Conservation (phyloP, 2,113 vertebrate genomes). For the Salminus brasiliensis region DNA sequence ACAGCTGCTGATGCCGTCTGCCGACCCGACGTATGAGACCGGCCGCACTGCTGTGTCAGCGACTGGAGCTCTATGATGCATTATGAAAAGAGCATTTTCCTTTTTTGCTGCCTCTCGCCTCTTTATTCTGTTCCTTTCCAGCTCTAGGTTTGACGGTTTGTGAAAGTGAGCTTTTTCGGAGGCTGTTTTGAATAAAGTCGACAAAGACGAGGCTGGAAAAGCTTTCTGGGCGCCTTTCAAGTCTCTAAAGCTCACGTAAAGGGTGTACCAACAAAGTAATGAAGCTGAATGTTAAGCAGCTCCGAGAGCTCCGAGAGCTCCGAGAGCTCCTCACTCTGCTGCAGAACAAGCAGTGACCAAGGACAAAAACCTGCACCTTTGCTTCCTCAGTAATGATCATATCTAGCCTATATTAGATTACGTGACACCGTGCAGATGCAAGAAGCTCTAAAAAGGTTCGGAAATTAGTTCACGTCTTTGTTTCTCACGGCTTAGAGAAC, state of each 20-base stretch:
- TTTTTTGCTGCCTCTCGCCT: not conserved
- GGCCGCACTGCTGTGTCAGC: not conserved
- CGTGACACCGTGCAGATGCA: not conserved
- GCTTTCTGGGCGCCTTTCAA: slow-evolving; percentile 5
- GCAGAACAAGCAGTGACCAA: not conserved
- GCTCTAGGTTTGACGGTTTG: not conserved
- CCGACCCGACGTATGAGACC: not conserved
- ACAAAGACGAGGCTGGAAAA: not conserved
- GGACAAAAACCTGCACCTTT: not conserved
- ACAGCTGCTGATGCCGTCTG: not conserved
- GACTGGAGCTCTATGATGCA: not conserved
- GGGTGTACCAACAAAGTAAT: not conserved
- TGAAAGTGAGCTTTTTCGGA: not conserved
- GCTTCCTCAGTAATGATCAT: not conserved
- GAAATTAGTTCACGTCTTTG: not conserved
- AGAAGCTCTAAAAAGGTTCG: not conserved
- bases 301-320: not conserved
- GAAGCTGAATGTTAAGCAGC: not conserved
- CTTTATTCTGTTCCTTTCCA: not conserved
- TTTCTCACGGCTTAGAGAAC: not conserved
- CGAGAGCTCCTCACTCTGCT: not conserved
- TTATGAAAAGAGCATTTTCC: not conserved
- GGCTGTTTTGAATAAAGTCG: slow-evolving; percentile 22
- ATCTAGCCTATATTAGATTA: not conserved
- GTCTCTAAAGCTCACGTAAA: not conserved